Evolutionary conservation across 2,797 vertebrate genomes (phyloP).

Genomic region (Sphenodon punctatus): DNA sequence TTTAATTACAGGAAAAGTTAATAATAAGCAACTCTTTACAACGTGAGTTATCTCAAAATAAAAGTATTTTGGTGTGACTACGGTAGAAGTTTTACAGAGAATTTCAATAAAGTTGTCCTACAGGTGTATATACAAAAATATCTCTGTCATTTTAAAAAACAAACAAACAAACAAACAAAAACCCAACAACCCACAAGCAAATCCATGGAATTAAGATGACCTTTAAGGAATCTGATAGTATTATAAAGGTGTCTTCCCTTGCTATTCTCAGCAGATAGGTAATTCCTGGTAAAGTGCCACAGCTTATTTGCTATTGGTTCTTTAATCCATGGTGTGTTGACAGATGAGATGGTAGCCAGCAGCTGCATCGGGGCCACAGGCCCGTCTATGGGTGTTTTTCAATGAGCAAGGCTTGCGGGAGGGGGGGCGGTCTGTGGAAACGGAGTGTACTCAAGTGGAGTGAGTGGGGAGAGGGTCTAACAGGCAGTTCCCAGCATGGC

Average conservation of each 20-base stretch:
- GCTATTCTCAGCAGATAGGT: constrained; percentile 9
- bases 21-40: background rate
- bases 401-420: no score
- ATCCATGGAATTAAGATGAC: background rate
- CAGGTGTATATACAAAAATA: no score
- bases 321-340: no score
- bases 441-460: no score
- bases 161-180: background rate
- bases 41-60: background rate
- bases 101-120: background rate
- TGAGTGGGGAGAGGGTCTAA: no score
- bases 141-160: accelerated
- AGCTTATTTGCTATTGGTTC: background rate
- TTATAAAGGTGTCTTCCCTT: background rate
- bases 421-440: no score
- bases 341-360: no score
- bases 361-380: no score
- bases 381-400: no score
- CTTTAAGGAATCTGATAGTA: constrained; percentile 15
- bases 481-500: no score
- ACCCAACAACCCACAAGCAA: background rate
- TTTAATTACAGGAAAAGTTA: background rate
- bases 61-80: background rate
- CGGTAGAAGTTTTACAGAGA: background rate
- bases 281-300: constrained; percentile 6